Evolutionary conservation across 2,113 vertebrate genomes (phyloP).

Genomic region (Lophochroa leadbeateri): DNA sequence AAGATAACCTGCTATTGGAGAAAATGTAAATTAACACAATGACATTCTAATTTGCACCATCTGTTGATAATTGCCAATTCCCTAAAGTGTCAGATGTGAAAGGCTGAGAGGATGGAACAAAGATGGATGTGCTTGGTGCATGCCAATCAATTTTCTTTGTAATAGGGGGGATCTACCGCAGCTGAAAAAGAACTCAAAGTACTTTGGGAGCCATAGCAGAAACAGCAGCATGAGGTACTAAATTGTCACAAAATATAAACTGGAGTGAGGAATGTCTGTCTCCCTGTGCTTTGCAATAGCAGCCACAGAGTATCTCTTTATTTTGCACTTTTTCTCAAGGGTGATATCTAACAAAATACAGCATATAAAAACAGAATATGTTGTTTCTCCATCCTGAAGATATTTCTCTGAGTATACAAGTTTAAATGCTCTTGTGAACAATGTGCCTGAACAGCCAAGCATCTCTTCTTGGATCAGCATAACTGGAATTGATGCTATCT

Average conservation of each 20-base stretch:
- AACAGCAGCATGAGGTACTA: background rate
- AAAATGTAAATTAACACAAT: slow-evolving; percentile 32
- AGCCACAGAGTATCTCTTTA: background rate
- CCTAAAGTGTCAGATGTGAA: slow-evolving; percentile 36
- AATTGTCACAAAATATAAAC: background rate
- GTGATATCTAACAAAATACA: background rate
- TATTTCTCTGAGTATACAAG: background rate
- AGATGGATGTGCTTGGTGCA: background rate
- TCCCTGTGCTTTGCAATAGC: background rate
- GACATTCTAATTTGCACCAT: slow-evolving; percentile 58
- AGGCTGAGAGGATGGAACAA: background rate
- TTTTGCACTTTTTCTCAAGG: background rate
- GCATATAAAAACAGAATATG: background rate
- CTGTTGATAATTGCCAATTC: slow-evolving; percentile 41
- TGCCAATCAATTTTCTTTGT: background rate
- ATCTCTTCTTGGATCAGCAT: background rate
- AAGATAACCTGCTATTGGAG: slow-evolving; percentile 37
- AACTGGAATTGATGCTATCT: background rate
- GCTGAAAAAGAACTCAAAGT: background rate
- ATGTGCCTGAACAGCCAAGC: background rate
- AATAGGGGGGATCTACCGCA: background rate
- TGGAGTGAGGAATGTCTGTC: background rate
- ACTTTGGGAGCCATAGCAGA: background rate
- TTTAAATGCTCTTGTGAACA: background rate
- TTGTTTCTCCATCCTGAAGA: background rate